phyloP scores from a whole-genome alignment of 2,888 invertebrate genomes.

The Drosophila birchii region DNA sequence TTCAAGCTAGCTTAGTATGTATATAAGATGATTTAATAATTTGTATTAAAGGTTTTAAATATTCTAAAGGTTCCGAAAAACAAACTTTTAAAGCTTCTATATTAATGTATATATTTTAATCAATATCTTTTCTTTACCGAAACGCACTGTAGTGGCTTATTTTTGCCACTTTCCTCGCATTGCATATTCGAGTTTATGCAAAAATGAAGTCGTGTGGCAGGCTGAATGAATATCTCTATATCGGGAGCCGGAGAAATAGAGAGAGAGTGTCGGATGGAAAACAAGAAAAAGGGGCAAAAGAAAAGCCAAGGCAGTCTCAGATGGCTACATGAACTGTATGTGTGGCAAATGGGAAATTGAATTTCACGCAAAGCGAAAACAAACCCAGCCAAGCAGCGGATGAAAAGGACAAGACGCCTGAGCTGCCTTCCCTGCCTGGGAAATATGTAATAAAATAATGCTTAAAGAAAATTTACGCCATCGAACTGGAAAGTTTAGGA shows the following conservation, averaged over 20 bases:
- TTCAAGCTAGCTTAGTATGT: not conserved
- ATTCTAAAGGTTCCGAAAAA: not conserved
- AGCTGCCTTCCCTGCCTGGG: slow-evolving; percentile 21
- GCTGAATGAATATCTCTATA: slow-evolving; percentile 36
- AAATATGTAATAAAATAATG: slow-evolving; percentile 75
- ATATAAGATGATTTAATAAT: not conserved
- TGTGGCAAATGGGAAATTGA: slow-evolving; percentile 76
- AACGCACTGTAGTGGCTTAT: slow-evolving; percentile 16
- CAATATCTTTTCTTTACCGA: not conserved
- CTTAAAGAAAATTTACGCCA: slow-evolving; percentile 75
- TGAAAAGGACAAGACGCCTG: slow-evolving; percentile 33
- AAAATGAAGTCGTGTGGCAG: slow-evolving; percentile 42
- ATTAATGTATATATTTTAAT: not conserved
- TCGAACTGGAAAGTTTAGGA: slow-evolving; percentile 68
- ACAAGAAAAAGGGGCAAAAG: slow-evolving; percentile 1
- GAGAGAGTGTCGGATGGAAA: slow-evolving; percentile 7
- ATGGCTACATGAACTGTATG: slow-evolving; percentile 37
- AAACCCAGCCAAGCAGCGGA: slow-evolving; percentile 69
- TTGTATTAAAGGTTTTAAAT: not conserved
- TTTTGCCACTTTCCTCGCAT: slow-evolving; percentile 5
- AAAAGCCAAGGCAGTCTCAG: slow-evolving; percentile 10
- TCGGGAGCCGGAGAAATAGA: slow-evolving; percentile 18
- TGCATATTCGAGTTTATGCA: slow-evolving; percentile 5
- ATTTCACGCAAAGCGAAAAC: slow-evolving; percentile 76
- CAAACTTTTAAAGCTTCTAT: no score